A percentile compares a stretch with the other conserved stretches of the same genome.
These are phyloP conservation scores for Drosophila watanabei DNA, from an alignment of 1,140 invertebrate species.

Conservation along the genomic window DNA sequence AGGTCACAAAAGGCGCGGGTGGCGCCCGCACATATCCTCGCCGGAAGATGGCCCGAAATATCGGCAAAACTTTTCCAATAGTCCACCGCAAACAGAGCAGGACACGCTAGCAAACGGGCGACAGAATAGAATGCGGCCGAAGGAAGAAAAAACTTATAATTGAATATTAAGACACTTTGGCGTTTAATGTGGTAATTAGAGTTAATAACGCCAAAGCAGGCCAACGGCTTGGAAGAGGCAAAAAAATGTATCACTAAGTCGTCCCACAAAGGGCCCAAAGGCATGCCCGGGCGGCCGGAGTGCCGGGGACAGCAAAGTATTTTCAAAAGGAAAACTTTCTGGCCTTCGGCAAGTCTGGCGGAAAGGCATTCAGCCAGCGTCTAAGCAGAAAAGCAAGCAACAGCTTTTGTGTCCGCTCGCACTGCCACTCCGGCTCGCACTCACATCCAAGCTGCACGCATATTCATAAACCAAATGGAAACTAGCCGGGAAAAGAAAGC, in stretches of 20 bases:
- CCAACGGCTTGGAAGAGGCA: constrained; percentile 63
- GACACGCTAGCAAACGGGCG: constrained; percentile 57
- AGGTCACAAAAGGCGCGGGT: constrained; percentile 17
- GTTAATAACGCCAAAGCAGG: constrained; percentile 74
- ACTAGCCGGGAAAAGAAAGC: constrained; percentile 60
- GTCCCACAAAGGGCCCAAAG: constrained; percentile 46
- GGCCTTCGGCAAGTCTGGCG: constrained; percentile 57
- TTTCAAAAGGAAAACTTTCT: constrained; percentile 63
- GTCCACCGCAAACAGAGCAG: constrained; percentile 37
- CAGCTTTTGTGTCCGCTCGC: constrained; percentile 57
- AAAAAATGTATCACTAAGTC: constrained; percentile 48
- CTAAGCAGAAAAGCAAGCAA: constrained; percentile 76
- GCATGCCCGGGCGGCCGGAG: background rate
- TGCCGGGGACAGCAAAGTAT: constrained; percentile 19
- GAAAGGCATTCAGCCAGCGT: constrained; percentile 69
- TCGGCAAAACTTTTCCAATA: constrained; percentile 72
- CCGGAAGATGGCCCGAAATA: constrained; percentile 31
- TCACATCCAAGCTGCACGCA: constrained; percentile 29
- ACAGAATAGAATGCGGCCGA: constrained; percentile 12
- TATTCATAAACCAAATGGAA: constrained; percentile 68
- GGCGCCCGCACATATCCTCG: constrained; percentile 14
- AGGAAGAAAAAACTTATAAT: constrained; percentile 67
- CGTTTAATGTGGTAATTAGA: constrained; percentile 83
- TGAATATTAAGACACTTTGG: constrained; percentile 83
- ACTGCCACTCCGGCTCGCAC: constrained; percentile 13